phyloP scores from a whole-genome alignment of 2,888 invertebrate genomes.

The Nephrotoma appendiculata region DNA sequence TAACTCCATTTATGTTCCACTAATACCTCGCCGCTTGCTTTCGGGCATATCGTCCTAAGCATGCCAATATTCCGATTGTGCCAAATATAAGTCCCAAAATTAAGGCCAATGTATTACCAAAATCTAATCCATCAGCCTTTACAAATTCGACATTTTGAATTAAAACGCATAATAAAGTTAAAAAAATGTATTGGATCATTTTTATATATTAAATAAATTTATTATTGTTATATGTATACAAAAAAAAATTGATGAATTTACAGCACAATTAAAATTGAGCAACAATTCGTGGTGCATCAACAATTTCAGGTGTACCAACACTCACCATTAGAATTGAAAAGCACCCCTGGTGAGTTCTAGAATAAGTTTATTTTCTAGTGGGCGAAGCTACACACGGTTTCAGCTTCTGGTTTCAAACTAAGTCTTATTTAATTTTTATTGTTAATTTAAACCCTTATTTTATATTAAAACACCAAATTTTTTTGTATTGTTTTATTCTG shows the following conservation, averaged over 20 bases:
- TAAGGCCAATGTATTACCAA: slow-evolving; percentile 51
- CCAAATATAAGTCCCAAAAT: slow-evolving; percentile 45
- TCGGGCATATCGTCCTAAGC: slow-evolving; percentile 53
- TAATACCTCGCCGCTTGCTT: slow-evolving; percentile 31
- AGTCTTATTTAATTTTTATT: no score
- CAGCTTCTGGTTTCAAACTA: no score
- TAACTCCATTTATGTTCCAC: not conserved
- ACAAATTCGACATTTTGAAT: slow-evolving; percentile 3
- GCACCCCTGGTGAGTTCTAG: no score
- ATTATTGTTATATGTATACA: not conserved
- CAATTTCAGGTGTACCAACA: no score
- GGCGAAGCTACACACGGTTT: no score
- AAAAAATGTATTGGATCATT: slow-evolving; percentile 7
- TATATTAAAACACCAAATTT: no score
- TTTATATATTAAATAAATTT: not conserved
- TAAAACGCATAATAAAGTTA: slow-evolving; percentile 1
- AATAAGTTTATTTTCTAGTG: no score
- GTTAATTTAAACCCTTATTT: no score
- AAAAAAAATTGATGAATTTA: not conserved
- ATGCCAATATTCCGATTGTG: slow-evolving; percentile 46
- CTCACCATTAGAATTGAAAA: no score
- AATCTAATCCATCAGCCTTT: slow-evolving; percentile 39
- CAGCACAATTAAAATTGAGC: not conserved
- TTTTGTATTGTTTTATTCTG: no score
- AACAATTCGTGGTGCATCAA: not conserved